Evolutionary conservation across 1,140 invertebrate species (phyloP), one percentile per base, ranked within the genome.

Genomic region (Aplysia californica): DNA sequence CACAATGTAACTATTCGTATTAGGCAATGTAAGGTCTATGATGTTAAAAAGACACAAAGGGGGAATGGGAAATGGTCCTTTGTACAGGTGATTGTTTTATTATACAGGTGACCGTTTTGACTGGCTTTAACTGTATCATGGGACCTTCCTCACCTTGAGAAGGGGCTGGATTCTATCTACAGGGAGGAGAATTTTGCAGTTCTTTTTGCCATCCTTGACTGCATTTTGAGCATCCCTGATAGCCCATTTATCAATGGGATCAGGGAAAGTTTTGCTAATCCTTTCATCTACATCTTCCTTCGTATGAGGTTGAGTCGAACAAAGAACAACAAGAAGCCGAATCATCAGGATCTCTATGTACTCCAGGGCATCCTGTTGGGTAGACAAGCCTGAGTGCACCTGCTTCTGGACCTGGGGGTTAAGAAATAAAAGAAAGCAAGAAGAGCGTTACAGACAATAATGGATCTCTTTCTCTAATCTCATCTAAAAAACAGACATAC

Each of bases 301-400:
- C 20, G 85, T 88, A 79, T 92, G 91, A 61, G 95, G 94, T 56
- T 91, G 88, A 55, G 96, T 95, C 79, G 94, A 94, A 90, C 96
- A 97, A 36, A 99, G 91, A 93, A 96, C 96, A 2, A 94, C 94
- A 82, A 98, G 90, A 50, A 98, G 92, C 73, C 95, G 94, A 23
- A 98, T 91, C 84, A 97, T 97, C 58, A 98, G 92, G 75, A 93
- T 94, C 90, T 99, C 97, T 61, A 98, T 95, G 89, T 97, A 98
- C 71, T 96, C 93, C 80, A 98, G 91, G 0, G 97, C 97, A 91
- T 97, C 96, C 82, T 97, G 95, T 85, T 94, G 93, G 29, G 95
- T 95, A 78, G 92, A 93, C 83, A 98, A 90, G 56, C 93, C 94
- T 10, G 96, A 95, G 91, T 98, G 96, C 67, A 97, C 95, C 91